A percentile compares a stretch with the other conserved stretches of the same genome.
Evolutionary conservation across 2,888 invertebrate genomes (phyloP).

Genomic region (Pterostichus niger): DNA sequence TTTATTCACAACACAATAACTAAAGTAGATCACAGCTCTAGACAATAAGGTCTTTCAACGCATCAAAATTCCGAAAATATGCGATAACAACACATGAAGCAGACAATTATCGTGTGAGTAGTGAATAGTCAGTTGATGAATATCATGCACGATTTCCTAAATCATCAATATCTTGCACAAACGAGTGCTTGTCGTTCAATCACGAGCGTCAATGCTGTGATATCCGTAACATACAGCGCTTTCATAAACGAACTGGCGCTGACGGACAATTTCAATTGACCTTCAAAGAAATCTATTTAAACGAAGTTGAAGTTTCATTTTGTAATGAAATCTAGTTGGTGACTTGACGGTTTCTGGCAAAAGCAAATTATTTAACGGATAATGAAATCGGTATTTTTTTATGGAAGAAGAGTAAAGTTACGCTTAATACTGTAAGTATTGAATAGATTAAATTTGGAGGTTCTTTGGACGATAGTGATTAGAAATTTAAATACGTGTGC

Average conservation of each 20-base stretch:
- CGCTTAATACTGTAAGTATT: not conserved
- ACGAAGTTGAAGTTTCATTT: conserved; percentile 37
- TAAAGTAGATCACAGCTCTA: not conserved
- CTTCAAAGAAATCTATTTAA: conserved; percentile 47
- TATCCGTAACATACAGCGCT: conserved; percentile 14
- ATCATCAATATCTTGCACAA: conserved; percentile 53
- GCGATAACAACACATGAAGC: conserved; percentile 14
- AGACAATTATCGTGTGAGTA: conserved; percentile 7
- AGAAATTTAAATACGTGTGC: no score
- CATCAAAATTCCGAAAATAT: conserved; percentile 31
- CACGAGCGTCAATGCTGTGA: conserved; percentile 10
- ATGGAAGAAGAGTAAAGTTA: not conserved
- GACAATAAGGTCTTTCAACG: conserved; percentile 3
- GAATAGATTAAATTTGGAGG: not conserved
- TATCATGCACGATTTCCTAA: conserved; percentile 59
- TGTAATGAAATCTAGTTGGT: conserved; percentile 28
- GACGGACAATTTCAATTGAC: conserved; percentile 25
- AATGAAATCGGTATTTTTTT: conserved; percentile 32
- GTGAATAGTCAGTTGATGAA: conserved; percentile 48
- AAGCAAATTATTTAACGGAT: conserved; percentile 43
- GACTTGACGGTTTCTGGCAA: conserved; percentile 36
- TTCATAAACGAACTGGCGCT: conserved; percentile 9
- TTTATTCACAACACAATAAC: not conserved
- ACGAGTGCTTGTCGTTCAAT: conserved; percentile 36
- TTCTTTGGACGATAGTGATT: no score